A percentile compares a stretch with the other conserved stretches of the same genome.
phyloP scores from a whole-genome alignment of 1,140 invertebrate genomes.

The Neotoxoptera formosana region DNA sequence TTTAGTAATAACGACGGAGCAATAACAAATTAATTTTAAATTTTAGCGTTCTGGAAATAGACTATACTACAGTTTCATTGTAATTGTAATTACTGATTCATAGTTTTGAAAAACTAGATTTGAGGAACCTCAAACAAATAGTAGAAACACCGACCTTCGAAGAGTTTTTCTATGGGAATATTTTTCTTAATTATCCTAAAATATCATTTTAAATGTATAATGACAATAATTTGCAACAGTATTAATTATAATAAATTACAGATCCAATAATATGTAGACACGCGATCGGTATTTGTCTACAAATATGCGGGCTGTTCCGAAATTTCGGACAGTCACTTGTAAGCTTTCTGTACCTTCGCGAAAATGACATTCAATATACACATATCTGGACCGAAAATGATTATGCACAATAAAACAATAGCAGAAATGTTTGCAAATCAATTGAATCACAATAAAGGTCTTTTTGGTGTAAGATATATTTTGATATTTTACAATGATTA shows the following conservation, averaged over 20 bases:
- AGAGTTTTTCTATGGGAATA: not conserved
- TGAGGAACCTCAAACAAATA: not conserved
- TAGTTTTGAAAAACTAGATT: conserved; percentile 9
- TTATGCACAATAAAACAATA: too few species aligned
- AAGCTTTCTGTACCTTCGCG: too few species aligned
- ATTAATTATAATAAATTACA: not conserved
- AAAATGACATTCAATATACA: too few species aligned
- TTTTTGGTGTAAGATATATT: not conserved
- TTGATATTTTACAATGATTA: not conserved
- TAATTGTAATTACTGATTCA: not conserved
- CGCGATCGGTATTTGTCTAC: conserved; percentile 6
- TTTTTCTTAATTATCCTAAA: not conserved
- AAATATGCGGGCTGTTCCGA: not conserved
- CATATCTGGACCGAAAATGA: too few species aligned
- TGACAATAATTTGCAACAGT: not conserved
- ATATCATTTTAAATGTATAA: not conserved
- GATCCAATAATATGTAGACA: not conserved
- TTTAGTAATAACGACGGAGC: not conserved
- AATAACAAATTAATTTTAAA: not conserved
- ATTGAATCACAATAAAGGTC: too few species aligned
- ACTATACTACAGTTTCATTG: not conserved
- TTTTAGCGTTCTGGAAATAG: not conserved
- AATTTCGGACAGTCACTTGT: too few species aligned
- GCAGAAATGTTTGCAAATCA: too few species aligned
- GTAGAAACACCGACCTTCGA: not conserved